Percentiles rank a stretch among this genome's conserved stretches.
phyloP scores from a whole-genome alignment of 2,888 invertebrate species.

The Hypomecis punctinalis region DNA sequence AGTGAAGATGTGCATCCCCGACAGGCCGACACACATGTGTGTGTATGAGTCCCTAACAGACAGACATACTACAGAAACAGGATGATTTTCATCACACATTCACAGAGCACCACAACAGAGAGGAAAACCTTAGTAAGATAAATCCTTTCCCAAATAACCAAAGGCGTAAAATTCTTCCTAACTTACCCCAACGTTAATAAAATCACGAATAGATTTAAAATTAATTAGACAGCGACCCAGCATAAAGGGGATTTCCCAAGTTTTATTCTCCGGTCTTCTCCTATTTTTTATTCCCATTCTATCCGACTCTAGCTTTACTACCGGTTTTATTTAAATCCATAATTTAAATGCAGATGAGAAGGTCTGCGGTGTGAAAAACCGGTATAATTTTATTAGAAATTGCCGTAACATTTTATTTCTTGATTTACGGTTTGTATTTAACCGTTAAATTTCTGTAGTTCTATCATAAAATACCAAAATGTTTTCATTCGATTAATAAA shows the following conservation, averaged over 20 bases:
- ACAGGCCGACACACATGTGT: no score
- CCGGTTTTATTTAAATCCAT: slow-evolving; percentile 72
- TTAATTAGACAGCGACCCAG: slow-evolving; percentile 41
- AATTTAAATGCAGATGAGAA: slow-evolving; percentile 75
- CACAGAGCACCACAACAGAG: no score
- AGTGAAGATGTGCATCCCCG: no score
- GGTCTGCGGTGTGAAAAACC: slow-evolving; percentile 35
- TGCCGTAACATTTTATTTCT: slow-evolving; percentile 21
- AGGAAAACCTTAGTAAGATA: no score
- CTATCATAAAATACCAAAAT: no score
- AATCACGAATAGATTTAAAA: slow-evolving; percentile 40
- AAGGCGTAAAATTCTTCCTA: slow-evolving; percentile 42
- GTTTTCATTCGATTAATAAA: no score
- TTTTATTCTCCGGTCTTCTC: slow-evolving; percentile 34
- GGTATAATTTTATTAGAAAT: slow-evolving; percentile 29
- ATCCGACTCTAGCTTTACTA: slow-evolving; percentile 58
- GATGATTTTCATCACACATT: no score
- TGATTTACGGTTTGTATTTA: slow-evolving; percentile 7
- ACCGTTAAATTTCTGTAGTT: no score
- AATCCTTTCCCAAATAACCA: no score
- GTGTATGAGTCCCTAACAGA: no score
- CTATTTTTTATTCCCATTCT: slow-evolving; percentile 44
- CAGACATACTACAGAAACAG: no score
- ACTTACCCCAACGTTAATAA: slow-evolving; percentile 33
- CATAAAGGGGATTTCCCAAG: slow-evolving; percentile 41